A percentile compares a stretch with the other conserved stretches of the same genome.
Evolutionary conservation across 2,797 vertebrate species (phyloP).

Genomic region (Pseudomugil tenellus): DNA sequence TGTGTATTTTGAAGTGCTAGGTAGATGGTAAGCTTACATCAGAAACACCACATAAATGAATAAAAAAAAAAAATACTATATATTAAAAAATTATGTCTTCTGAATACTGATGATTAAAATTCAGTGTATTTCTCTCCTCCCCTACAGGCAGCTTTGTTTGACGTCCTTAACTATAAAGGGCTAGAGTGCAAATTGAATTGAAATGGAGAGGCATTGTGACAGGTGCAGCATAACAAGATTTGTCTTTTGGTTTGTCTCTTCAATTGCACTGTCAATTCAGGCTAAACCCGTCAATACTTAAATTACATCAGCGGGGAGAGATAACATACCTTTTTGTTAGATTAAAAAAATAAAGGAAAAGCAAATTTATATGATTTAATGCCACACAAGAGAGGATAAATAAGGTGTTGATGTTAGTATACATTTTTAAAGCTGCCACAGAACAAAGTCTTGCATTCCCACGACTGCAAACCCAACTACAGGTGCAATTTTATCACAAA

Average conservation of each 20-base stretch:
- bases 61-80: neutral
- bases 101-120: slow-evolving; percentile 20
- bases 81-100: neutral
- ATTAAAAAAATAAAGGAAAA: too few species aligned
- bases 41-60: neutral
- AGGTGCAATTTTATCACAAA: neutral
- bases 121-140: slow-evolving; percentile 12
- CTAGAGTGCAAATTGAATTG: slow-evolving; percentile 42
- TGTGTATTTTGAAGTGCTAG: slow-evolving; percentile 3
- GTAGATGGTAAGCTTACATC: slow-evolving; percentile 11
- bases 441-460: neutral
- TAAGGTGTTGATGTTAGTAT: neutral
- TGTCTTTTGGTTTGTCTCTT: slow-evolving; percentile 23
- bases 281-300: neutral
- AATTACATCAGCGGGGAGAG: neutral
- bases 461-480: neutral
- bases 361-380: neutral
- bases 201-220: slow-evolving; percentile 31
- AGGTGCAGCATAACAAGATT: slow-evolving; percentile 33
- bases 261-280: neutral
- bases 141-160: slow-evolving; percentile 53
- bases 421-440: neutral
- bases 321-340: too few species aligned
- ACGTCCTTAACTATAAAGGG: slow-evolving; percentile 44
- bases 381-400: neutral